Base-by-base conservation (phyloP, 2,797 vertebrate species). In the Danionella dracula region DNA sequence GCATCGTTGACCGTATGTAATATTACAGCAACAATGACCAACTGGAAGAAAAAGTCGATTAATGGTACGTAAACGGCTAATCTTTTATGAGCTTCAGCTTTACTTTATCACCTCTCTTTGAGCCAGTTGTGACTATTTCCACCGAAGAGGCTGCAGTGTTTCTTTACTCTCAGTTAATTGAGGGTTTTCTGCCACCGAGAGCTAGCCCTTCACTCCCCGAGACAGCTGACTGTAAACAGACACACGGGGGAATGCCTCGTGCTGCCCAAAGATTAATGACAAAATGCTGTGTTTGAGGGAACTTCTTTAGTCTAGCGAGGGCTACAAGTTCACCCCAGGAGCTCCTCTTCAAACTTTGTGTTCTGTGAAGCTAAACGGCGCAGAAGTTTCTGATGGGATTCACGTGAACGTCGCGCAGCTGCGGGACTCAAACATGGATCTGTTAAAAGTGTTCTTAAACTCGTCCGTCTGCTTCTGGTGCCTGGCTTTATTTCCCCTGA, bases 381-480 rank as follows among this genome's bases (percentile, higher is more conserved):
- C 4, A n/a, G 15, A 59, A 51, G 23, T 68, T 40, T 65, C 45
- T 29, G 51, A 85, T 83, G 84, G 79, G 66, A 81, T 38, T 69
- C 0, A 40, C 66, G 15, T 63, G 41, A 19, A 55, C 12, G 4
- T 23, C 31, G 50, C 16, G 19, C n/a, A n/a, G 15, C 50, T 27
- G 51, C 55, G 42, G 45, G 40, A 29, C 2, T 37, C 19, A 29
- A 46, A 55, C 40, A 66, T 66, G 86, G 71, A 76, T 34, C 66
- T 62, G 12, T 31, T 44, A 55, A 73, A 72, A 37, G 19, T 23
- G 10, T 42, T 16, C 21, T 9, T 67, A 59, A 35, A 55, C 7
- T 70, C 74, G 54, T 71, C 12, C 71, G 65, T 86, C 48, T 76
- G 68, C 77, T 8, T 82, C 34, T 66, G 68, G 20, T 20, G 85